A percentile compares a stretch with the other conserved stretches of the same genome.
Evolutionary conservation across 2,888 invertebrate genomes (phyloP).

Genomic region (Tortricodes alternella): DNA sequence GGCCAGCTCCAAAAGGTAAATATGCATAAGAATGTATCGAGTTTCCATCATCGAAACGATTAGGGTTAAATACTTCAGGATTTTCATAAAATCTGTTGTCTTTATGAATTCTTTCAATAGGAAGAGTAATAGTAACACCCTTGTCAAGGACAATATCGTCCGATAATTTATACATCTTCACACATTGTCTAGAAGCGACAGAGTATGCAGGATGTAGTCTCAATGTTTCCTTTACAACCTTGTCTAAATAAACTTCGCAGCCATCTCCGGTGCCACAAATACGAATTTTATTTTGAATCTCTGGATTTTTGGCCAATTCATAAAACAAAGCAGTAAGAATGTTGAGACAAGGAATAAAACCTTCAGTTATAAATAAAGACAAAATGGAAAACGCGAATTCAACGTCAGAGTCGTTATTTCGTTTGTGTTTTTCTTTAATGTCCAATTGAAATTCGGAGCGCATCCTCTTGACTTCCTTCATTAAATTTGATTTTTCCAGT

Average conservation of each 20-base stretch:
- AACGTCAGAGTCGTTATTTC: conserved; percentile 44
- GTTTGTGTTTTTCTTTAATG: conserved; percentile 49
- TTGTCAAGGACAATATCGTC: conserved; percentile 65
- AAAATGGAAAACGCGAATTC: conserved; percentile 60
- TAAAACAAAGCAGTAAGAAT: conserved; percentile 60
- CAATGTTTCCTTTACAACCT: conserved; percentile 66
- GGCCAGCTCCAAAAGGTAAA: conserved; percentile 73
- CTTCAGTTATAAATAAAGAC: conserved; percentile 65
- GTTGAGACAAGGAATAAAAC: conserved; percentile 66
- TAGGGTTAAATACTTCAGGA: conserved; percentile 62
- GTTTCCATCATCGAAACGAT: conserved; percentile 53
- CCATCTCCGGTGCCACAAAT: conserved; percentile 41
- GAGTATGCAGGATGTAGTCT: conserved; percentile 71
- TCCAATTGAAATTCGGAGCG: conserved; percentile 53
- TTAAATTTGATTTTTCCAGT: conserved; percentile 54
- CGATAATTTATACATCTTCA: conserved; percentile 61
- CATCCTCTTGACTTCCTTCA: conserved; percentile 52
- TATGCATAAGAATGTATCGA: conserved; percentile 54
- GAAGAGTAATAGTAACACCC: conserved; percentile 63
- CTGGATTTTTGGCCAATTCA: conserved; percentile 59
- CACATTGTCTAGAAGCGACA: conserved; percentile 64
- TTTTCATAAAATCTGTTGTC: conserved; percentile 60
- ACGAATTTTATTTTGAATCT: conserved; percentile 59
- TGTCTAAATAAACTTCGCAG: conserved; percentile 57
- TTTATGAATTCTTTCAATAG: conserved; percentile 64